Evolutionary conservation across 2,113 vertebrate species (phyloP), one percentile per base, ranked within the genome.

Genomic region (Azemiops feae): DNA sequence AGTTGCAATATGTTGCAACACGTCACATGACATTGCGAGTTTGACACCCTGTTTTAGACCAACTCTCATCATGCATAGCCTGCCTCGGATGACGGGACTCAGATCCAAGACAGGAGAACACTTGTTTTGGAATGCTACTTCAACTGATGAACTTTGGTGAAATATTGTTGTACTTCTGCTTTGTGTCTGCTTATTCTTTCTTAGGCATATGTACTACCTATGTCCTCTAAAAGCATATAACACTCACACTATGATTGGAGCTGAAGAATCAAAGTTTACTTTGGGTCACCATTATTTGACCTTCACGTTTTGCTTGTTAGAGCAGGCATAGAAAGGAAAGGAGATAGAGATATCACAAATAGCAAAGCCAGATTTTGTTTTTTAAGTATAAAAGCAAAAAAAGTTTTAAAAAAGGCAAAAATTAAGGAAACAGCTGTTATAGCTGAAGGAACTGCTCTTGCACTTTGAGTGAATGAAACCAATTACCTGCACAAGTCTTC

Each of bases 321-420:
- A 69, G 74, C 54, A 30, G 91, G 91, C 92, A 92, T 93, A 81
- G 90, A 34, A 27, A 89, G 89, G 20, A 54, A 54, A 57, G 57
- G 43, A 69, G 58, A 43, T n/a, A 91, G 45, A 92, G 92, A 52
- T 86, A 92, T 91, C 91, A 91, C 85, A 93, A 96, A 96, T 23
- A 94, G 92, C 90, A 96, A 95, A 96, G 6, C 0, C 89, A 92
- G 22, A 43, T 91, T 95, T 54, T 47, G n/a, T n/a, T 64, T 69
- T 30, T 30, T 30, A 30, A 88, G 20, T 53, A 69, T 54, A 69
- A 92, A 43, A 81, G n/a, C 25, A 90, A 58, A n/a, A 1, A 23
- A 34, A 10, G 5, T 50, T 50, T 50, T 50, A 1, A 1, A 30
- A 94, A 93, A 94, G 94, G 34, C 52, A 69, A 1, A 57, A 94